Percentiles rank a stretch among this genome's conserved stretches.
phyloP scores from a whole-genome alignment of 1,140 invertebrate genomes.

The Calliopsis andreniformis region DNA sequence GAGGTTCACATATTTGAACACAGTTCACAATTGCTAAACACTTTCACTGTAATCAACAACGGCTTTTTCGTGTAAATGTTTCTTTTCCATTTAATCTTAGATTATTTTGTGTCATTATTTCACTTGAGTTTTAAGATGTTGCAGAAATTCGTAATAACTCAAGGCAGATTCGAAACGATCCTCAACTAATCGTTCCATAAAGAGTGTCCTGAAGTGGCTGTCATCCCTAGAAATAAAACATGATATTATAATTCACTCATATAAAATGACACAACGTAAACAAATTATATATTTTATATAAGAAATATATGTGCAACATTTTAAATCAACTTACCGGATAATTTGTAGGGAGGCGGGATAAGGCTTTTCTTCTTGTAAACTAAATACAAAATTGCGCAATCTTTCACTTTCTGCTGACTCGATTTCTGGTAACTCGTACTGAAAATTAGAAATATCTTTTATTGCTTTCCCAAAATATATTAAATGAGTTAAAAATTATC shows the following conservation, averaged over 20 bases:
- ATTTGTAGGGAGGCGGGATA: conserved; percentile 89
- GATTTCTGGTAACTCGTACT: conserved; percentile 90
- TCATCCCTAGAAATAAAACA: conserved; percentile 88
- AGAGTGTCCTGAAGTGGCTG: conserved; percentile 89
- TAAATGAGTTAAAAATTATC: conserved; percentile 1
- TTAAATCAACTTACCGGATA: conserved; percentile 85
- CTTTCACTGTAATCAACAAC: conserved; percentile 44
- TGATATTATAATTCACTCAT: neutral
- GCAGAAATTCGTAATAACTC: conserved; percentile 99
- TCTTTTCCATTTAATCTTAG: conserved; percentile 19
- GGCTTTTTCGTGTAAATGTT: conserved; percentile 19
- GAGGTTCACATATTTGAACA: conserved; percentile 41
- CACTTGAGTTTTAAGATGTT: conserved; percentile 95
- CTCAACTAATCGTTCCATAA: conserved; percentile 95
- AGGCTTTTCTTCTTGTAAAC: conserved; percentile 93
- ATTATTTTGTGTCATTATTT: conserved; percentile 83
- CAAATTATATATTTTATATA: neutral
- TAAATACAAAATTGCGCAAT: conserved; percentile 90
- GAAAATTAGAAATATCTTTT: conserved; percentile 53
- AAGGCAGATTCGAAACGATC: conserved; percentile 96
- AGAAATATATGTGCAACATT: conserved; percentile 2
- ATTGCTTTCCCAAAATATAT: conserved; percentile 18
- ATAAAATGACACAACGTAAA: too few species aligned
- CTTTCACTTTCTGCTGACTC: conserved; percentile 89
- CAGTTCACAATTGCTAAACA: conserved; percentile 50